Base-by-base conservation (phyloP, 2,888 invertebrate species). In the Plagiodera versicolora region DNA sequence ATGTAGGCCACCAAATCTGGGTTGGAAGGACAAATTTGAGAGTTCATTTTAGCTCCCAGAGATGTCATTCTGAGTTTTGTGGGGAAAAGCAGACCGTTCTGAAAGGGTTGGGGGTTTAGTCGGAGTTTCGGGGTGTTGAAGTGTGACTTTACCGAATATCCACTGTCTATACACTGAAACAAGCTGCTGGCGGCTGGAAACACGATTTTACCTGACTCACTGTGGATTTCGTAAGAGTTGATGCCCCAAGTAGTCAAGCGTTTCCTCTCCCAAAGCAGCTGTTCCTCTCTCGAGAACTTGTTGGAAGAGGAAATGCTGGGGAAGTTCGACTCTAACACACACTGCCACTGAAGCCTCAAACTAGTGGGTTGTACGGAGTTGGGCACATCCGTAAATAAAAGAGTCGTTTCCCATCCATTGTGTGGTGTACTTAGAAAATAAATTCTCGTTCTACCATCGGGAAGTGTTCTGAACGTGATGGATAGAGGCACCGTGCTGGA, bases 171-270 rank as follows among this genome's bases (percentile, higher is more conserved):
- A 75, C 95, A 95, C 57, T 93, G 91, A 79, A 92, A 97, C 65
- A 98, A 83, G 62, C 91, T 91, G 58, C 94, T 92, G 0, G 92
- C 90, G 61, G 95, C 93, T 11, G 96, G 94, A 80, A 97, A 97
- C 60, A 97, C 89, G 70, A 98, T 89, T 73, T 91, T 88, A 20
- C 95, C 95, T 19, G 90, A 89, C 6, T 84, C 84, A 30, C 87
- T 85, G 72, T 95, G 92, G 54, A 95, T 83, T 78, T 96, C 95
- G 75, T 96, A 98, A 0, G 94, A 92, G 0, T 95, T 95, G 58
- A 98, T 96, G 18, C 98, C 95, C 90, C 93, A 94, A 0, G 92
- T 92, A 0, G 95, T 91, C 45, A 95, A 86, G 56, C 98, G 85
- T 81, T 96, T 95, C 20, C 98, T 82, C 79, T 98, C 98, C 84